Evolutionary conservation across 2,113 vertebrate species (phyloP).

Genomic region (Phylloscopus trochiloides): DNA sequence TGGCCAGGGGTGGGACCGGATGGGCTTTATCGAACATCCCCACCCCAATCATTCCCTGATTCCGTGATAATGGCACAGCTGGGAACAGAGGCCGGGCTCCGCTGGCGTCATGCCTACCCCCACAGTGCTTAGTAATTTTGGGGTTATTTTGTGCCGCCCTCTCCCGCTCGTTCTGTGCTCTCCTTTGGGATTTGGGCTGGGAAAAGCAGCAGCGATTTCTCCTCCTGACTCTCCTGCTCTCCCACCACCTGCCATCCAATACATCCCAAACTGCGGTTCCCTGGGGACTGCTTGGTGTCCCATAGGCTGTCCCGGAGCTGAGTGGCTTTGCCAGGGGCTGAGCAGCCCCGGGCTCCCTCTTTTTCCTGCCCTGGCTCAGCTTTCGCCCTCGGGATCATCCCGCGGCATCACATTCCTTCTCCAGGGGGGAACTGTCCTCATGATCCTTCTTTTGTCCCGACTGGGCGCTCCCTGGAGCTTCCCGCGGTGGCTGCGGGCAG

Average conservation of each 20-base stretch:
- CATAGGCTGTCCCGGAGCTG: accelerated
- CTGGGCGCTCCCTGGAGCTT: accelerated
- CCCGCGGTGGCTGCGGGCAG: accelerated
- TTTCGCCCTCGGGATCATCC: not conserved
- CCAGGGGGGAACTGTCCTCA: not conserved
- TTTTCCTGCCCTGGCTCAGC: not conserved
- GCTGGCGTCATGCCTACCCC: not conserved
- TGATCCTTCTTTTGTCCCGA: too few relatives aligned
- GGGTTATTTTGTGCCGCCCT: not conserved
- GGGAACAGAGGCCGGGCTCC: accelerated
- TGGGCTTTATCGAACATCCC: not conserved
- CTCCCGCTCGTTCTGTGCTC: not conserved
- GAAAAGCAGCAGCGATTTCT: not conserved
- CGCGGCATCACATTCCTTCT: accelerated
- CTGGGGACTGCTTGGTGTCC: accelerated
- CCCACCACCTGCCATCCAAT: accelerated
- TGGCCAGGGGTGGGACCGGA: not conserved
- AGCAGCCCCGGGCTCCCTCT: not conserved
- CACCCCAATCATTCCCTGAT: not conserved
- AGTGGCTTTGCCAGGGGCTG: not conserved
- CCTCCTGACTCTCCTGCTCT: not conserved
- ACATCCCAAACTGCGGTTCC: accelerated
- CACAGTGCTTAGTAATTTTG: not conserved
- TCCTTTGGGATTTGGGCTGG: not conserved
- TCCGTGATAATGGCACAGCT: not conserved